A percentile compares a stretch with the other conserved stretches of the same genome.
phyloP scores from a whole-genome alignment of 2,888 invertebrate species.

The Dynastes grantii region DNA sequence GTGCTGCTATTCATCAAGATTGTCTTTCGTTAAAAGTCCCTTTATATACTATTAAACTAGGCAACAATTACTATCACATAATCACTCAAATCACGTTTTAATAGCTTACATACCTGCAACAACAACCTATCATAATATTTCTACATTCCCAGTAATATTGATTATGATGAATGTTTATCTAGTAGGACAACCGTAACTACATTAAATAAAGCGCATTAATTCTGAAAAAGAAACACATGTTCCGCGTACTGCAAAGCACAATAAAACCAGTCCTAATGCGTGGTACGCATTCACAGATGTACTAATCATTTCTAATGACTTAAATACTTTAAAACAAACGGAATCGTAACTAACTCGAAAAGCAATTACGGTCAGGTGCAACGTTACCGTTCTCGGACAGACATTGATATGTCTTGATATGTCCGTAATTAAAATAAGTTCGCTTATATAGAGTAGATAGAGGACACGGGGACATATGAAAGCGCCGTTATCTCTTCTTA shows the following conservation, averaged over 20 bases:
- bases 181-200: neutral
- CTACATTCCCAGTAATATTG: neutral
- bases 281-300: neutral
- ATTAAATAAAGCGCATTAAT: conserved; percentile 32
- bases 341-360: conserved; percentile 8
- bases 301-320: conserved; percentile 49
- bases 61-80: neutral
- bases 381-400: too few species aligned
- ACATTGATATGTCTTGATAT: conserved; percentile 11
- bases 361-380: conserved; percentile 46
- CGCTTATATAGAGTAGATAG: neutral
- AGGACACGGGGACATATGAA: too few species aligned
- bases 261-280: conserved; percentile 32
- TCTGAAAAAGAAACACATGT: conserved; percentile 34
- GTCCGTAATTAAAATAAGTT: conserved; percentile 29
- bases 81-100: conserved; percentile 1
- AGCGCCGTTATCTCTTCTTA: neutral
- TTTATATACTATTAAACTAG: too few species aligned
- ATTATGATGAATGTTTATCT: neutral
- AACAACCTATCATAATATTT: conserved; percentile 8
- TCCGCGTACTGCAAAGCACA: neutral
- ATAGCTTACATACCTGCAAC: neutral
- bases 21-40: too few species aligned
- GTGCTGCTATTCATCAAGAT: too few species aligned
- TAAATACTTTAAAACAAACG: conserved; percentile 43